phyloP scores from a whole-genome alignment of 1,140 invertebrate genomes.

The Palaemon carinicauda region DNA sequence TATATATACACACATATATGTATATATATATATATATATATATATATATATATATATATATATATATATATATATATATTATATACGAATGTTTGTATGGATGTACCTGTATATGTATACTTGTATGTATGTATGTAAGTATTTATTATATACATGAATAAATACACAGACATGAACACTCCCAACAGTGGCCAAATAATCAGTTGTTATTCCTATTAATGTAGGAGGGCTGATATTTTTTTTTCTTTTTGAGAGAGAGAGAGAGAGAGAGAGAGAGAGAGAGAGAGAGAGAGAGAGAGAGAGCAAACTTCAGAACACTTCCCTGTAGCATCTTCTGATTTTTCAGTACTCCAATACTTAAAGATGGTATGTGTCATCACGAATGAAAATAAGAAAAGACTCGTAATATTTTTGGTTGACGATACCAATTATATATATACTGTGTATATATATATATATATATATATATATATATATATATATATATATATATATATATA shows the following conservation, averaged over 20 bases:
- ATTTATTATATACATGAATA: too few species aligned
- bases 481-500: background rate
- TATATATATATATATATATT: background rate
- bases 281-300: constrained; percentile 22
- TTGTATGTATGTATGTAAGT: background rate
- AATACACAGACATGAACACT: too few species aligned
- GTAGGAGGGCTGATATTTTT: background rate
- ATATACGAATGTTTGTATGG: background rate
- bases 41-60: constrained; percentile 10
- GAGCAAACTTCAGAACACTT: too few species aligned
- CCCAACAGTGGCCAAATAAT: too few species aligned
- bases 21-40: background rate
- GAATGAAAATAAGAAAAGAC: too few species aligned
- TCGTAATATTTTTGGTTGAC: too few species aligned
- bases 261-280: constrained; percentile 6
- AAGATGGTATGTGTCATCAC: too few species aligned
- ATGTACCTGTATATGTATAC: constrained; percentile 3
- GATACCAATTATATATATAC: background rate
- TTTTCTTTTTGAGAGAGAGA: background rate
- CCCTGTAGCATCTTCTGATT: too few species aligned
- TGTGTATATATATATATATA: background rate
- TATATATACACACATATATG: background rate
- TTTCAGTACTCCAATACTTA: background rate
- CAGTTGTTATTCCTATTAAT: background rate
- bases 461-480: constrained; percentile 15